Conservation (phyloP, 2,113 vertebrate species). For the Chloroceryle aenea region DNA sequence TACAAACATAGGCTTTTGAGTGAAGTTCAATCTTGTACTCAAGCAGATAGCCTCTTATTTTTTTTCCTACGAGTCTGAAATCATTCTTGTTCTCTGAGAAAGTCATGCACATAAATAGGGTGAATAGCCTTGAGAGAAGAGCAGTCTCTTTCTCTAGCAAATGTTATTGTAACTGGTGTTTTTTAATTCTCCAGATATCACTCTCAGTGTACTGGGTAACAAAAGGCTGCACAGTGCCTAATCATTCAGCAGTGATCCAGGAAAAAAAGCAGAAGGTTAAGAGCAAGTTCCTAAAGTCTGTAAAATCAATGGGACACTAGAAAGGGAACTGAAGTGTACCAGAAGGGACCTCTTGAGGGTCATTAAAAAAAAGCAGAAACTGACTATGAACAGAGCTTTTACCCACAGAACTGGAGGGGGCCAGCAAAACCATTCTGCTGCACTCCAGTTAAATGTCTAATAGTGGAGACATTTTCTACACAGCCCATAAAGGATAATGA, state of each 20-base stretch:
- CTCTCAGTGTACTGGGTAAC: conserved; percentile 44
- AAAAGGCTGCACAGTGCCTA: conserved; percentile 67
- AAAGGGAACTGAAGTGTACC: conserved; percentile 77
- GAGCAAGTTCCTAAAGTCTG: conserved; percentile 73
- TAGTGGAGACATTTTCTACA: conserved; percentile 71
- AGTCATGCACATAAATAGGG: conserved; percentile 63
- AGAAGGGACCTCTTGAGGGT: conserved; percentile 75
- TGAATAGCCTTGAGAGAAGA: conserved; percentile 55
- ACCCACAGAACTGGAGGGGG: conserved; percentile 71
- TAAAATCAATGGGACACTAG: conserved; percentile 78
- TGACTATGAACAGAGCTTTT: conserved; percentile 77
- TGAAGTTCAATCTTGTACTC: conserved; percentile 17
- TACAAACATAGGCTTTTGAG: neutral
- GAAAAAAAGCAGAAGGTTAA: conserved; percentile 67
- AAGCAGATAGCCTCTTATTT: neutral
- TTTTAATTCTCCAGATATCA: conserved; percentile 72
- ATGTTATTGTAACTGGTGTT: conserved; percentile 73
- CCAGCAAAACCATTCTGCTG: conserved; percentile 67
- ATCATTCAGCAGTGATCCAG: conserved; percentile 61
- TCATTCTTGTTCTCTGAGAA: conserved; percentile 62
- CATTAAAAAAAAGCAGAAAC: conserved; percentile 73
- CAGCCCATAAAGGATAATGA: conserved; percentile 78
- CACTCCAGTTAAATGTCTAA: conserved; percentile 75
- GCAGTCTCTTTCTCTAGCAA: conserved; percentile 63
- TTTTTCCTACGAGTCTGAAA: conserved; percentile 52